Evolutionary conservation across 1,140 invertebrate species (phyloP).

Genomic region (Latrodectus geometricus): DNA sequence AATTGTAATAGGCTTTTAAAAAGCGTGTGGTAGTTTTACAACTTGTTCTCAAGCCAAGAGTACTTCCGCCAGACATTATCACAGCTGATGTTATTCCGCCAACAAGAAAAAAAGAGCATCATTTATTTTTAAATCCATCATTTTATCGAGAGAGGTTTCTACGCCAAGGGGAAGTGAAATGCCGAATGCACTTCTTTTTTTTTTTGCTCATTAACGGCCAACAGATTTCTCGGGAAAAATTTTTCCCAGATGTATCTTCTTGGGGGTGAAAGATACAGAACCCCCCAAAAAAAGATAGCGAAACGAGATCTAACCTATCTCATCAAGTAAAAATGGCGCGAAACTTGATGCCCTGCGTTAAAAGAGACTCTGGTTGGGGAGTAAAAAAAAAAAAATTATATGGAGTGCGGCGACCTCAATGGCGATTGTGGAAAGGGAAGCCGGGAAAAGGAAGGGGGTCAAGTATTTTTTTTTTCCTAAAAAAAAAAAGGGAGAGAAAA

Average conservation of each 20-base stretch:
- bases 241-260: background rate
- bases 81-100: no score
- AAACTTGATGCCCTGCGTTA: background rate
- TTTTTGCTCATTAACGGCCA: conserved; percentile 28
- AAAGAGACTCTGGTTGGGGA: background rate
- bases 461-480: background rate
- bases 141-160: conserved; percentile 27
- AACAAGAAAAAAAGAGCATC: background rate
- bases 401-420: background rate
- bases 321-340: no score
- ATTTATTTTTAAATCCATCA: conserved; percentile 43
- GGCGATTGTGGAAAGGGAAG: background rate
- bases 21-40: no score
- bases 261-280: background rate
- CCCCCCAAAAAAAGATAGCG: background rate
- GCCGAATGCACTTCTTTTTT: background rate
- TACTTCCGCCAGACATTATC: no score
- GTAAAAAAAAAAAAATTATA: background rate
- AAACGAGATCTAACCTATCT: background rate
- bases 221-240: background rate
- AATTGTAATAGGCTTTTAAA: no score
- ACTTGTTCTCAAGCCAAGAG: no score
- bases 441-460: conserved; percentile 11
- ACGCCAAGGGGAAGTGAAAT: background rate
- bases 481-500: conserved; percentile 14